A percentile compares a stretch with the other conserved stretches of the same genome.
These are phyloP conservation scores for Synergus gifuensis DNA, from an alignment of 2,888 invertebrate genomes.

Conservation along the genomic window DNA sequence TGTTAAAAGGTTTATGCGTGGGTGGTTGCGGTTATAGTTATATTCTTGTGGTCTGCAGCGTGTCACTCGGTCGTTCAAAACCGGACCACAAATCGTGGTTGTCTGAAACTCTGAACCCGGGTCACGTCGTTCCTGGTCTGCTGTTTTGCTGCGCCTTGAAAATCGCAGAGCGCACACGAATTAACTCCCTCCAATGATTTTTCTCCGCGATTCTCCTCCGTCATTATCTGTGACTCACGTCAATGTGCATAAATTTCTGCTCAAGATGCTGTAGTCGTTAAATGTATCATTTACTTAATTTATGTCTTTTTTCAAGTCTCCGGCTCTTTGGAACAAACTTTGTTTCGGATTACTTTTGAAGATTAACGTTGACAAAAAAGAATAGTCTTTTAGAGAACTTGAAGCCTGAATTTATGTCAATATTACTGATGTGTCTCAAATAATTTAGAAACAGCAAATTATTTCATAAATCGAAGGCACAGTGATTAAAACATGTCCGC, in stretches of 20 bases:
- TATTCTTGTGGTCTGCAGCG: conserved; percentile 63
- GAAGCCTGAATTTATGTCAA: no score
- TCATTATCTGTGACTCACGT: conserved; percentile 21
- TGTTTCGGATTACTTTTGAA: no score
- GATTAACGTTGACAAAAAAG: no score
- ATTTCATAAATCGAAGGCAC: no score
- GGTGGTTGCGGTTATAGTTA: conserved; percentile 61
- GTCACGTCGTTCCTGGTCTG: conserved; percentile 48
- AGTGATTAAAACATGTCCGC: no score
- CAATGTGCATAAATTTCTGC: conserved; percentile 14
- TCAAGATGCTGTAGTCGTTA: background rate
- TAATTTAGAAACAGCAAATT: no score
- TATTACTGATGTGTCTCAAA: no score
- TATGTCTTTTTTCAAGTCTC: background rate
- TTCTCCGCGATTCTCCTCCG: conserved; percentile 2
- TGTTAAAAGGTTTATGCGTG: conserved; percentile 65
- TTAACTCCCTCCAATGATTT: conserved; percentile 9
- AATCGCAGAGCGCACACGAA: conserved; percentile 11
- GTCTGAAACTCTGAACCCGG: conserved; percentile 57
- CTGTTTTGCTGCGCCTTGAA: conserved; percentile 8
- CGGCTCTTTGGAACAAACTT: no score
- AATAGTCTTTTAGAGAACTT: no score
- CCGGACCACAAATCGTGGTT: conserved; percentile 63
- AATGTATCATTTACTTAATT: background rate
- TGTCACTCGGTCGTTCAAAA: conserved; percentile 64